Base-by-base conservation (phyloP, 2,113 vertebrate genomes). In the Bufo gargarizans region DNA sequence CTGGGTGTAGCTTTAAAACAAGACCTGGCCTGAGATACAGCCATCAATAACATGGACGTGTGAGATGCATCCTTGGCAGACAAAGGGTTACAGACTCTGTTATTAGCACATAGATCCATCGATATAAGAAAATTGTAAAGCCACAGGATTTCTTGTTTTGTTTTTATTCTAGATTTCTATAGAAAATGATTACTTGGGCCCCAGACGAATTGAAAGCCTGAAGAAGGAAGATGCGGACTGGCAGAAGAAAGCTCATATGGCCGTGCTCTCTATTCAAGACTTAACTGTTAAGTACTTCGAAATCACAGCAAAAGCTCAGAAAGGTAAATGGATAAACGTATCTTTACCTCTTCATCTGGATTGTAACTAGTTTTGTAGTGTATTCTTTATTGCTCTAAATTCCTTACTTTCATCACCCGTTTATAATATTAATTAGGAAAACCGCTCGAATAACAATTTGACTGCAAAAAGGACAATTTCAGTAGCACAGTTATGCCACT, bases 271-370 rank as follows among this genome's bases (percentile, higher is more conserved):
- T 90, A 99, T 99, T 87, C 98, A 99, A 89, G 97, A 99, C 90
- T 96, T 99, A 90, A 99, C 98, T 19, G 97, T 99, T 91, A 99
- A 98, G 93, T 99, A 99, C 91, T 99, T 99, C 77, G 97, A 99
- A 94, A 99, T 97, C 93, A 99, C 98, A 49, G 96, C 97, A 47
- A 96, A 97, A 84, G 95, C 97, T 82, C 98, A 97, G 92, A 99
- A 99, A 96, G 97, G 98, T 99, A 94, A 91, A n/a, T 86, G 56
- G 2, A 19, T 17, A 9, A 14, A 58, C 55, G 8, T 0, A 22
- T n/a, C 16, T 67, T 22, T 83, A 4, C 16, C 14, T 65, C 13
- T n/a, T 10, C 17, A 9, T 22, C 2, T 84, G 63, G 11, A 17
- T 67, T 16, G 4, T 82, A 11, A 13, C 0, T 14, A n/a, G 19